phyloP scores from a whole-genome alignment of 1,140 invertebrate genomes.

The Globodera rostochiensis region DNA sequence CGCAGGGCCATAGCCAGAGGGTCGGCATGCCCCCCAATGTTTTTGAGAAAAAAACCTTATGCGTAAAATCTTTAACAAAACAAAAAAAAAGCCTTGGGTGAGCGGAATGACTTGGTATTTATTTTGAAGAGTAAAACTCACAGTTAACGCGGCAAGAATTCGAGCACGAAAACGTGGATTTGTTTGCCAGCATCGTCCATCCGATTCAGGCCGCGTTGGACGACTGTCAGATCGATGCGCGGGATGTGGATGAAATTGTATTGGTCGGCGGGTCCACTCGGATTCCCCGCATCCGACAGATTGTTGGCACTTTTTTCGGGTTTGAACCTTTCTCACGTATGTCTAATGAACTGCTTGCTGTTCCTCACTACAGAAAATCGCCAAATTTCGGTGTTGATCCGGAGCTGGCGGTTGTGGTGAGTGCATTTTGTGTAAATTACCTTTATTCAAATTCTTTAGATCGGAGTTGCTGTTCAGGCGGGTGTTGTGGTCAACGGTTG shows the following conservation, averaged over 20 bases:
- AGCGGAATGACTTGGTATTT: too few species aligned
- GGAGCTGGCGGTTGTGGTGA: conserved; percentile 68
- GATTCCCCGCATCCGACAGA: conserved; percentile 67
- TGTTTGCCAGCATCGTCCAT: conserved; percentile 66
- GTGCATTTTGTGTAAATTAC: neutral
- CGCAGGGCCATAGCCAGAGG: too few species aligned
- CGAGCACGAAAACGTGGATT: conserved; percentile 68
- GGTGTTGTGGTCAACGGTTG: conserved; percentile 70
- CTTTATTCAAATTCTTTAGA: conserved; percentile 12
- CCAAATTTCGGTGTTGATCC: conserved; percentile 69
- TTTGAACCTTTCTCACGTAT: conserved; percentile 43
- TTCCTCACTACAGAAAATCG: conserved; percentile 64
- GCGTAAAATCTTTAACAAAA: too few species aligned
- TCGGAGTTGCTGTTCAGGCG: conserved; percentile 70
- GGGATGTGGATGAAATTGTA: conserved; percentile 69
- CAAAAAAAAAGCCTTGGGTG: too few species aligned
- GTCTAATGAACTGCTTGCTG: neutral
- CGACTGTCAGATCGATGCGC: conserved; percentile 51
- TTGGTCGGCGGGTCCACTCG: conserved; percentile 69
- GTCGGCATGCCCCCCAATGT: too few species aligned
- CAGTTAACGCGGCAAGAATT: conserved; percentile 67
- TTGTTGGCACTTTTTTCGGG: conserved; percentile 67
- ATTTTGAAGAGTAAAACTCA: neutral
- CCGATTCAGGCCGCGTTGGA: conserved; percentile 60
- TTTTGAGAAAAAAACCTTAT: too few species aligned